Evolutionary conservation across 2,888 invertebrate species (phyloP), one percentile per base, ranked within the genome.

Genomic region (Epirrita christyi): DNA sequence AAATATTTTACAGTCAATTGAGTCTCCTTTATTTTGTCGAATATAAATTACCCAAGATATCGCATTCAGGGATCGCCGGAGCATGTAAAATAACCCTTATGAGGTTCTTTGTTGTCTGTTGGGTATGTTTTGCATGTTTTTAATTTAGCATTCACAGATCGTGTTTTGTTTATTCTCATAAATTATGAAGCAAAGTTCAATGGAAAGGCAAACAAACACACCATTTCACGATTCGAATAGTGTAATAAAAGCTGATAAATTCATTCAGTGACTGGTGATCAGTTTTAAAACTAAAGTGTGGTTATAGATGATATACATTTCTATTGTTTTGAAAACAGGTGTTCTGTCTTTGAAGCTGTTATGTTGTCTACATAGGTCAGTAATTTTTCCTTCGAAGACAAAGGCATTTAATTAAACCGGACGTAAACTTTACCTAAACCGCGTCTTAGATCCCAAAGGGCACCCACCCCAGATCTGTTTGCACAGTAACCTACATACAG

Each of bases 401-500:
- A 55, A 60, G n/a, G 58, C 61, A 34, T 52, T 71, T 74, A 74
- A 80, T 76, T 77, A 78, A 78, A 77, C 72, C 70, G 71, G 75
- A 73, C 75, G 73, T 74, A 76, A 76, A 75, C 66, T 79, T 76
- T 63, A 72, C 71, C 73, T 68, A 61, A 52, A 47, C 61, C 70
- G 55, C 71, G 68, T 77, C 81, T 80, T 79, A 60, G 66, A 67
- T 67, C 67, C 64, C 70, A 73, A 75, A 83, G 85, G 80, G 73
- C 83, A 82, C 76, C 80, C 75, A 86, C 87, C 90, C 86, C 78
- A 66, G 71, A 61, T 65, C 81, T 91, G 88, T 92, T 92, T 92
- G 80, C 91, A 90, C 88, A 91, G 91, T 92, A 91, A 92, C 91
- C 91, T 89, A 91, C 89, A 90, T 91, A 82, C 82, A 74, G 75